Conservation (phyloP, 1,140 invertebrate species). For the Panagrolaimus sp. region DNA sequence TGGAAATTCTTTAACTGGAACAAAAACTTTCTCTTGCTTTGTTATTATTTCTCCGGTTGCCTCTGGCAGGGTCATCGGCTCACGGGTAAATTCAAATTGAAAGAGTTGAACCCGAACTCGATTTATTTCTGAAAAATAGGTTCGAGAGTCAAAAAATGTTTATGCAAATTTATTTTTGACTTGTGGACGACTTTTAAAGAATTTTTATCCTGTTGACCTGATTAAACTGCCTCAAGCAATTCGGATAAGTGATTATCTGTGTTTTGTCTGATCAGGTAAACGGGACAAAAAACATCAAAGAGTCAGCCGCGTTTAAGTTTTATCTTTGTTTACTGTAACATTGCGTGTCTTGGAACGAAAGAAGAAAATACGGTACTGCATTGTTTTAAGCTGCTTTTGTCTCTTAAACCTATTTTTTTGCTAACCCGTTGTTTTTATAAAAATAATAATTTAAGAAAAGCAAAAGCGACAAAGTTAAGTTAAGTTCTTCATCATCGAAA, state of each 20-base stretch:
- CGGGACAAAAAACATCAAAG: too few species aligned
- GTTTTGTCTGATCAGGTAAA: too few species aligned
- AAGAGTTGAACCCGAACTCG: constrained; percentile 92
- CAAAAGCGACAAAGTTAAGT: constrained; percentile 17
- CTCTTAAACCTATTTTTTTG: neutral
- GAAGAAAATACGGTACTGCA: too few species aligned
- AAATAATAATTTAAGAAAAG: neutral
- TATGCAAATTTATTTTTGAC: neutral
- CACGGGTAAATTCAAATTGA: constrained; percentile 92
- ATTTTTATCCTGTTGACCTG: too few species aligned
- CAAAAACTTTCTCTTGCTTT: constrained; percentile 96
- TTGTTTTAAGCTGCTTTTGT: too few species aligned
- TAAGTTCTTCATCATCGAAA: constrained; percentile 16
- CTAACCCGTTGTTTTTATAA: constrained; percentile 7
- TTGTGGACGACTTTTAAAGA: too few species aligned
- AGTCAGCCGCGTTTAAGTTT: too few species aligned
- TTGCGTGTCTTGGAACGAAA: neutral
- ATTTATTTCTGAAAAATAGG: constrained; percentile 78
- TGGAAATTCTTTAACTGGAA: constrained; percentile 97
- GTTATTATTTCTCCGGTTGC: constrained; percentile 81
- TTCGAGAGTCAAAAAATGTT: constrained; percentile 8
- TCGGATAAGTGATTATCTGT: too few species aligned
- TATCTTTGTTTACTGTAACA: too few species aligned
- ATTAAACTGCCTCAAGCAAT: too few species aligned
- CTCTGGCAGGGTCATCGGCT: constrained; percentile 87